phyloP scores from a whole-genome alignment of 2,888 invertebrate species.

The Phasia obesa region DNA sequence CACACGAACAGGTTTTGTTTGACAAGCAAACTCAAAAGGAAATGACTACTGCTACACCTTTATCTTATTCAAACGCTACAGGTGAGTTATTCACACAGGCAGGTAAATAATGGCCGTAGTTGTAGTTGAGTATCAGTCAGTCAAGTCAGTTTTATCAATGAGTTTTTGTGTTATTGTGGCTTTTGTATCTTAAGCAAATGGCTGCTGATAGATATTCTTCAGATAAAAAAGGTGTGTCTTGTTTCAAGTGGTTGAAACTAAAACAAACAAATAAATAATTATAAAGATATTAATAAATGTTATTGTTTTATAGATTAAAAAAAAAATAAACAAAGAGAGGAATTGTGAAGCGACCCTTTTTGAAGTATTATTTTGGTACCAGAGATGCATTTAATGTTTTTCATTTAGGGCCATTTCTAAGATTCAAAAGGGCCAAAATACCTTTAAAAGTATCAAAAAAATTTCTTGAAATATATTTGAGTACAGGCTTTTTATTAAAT shows the following conservation, averaged over 20 bases:
- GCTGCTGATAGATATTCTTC: slow-evolving; percentile 44
- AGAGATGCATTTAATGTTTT: too few species aligned
- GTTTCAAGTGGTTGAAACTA: slow-evolving; percentile 2
- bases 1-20: slow-evolving; percentile 74
- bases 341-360: too few species aligned
- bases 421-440: too few species aligned
- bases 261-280: neutral
- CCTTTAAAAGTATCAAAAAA: too few species aligned
- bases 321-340: too few species aligned
- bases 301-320: too few species aligned
- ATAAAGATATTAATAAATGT: neutral
- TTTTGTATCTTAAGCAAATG: slow-evolving; percentile 45
- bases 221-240: slow-evolving; percentile 58
- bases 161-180: neutral
- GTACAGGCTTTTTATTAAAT: too few species aligned
- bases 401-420: too few species aligned
- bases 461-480: too few species aligned
- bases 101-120: slow-evolving; percentile 9
- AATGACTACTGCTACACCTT: slow-evolving; percentile 58
- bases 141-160: slow-evolving; percentile 31
- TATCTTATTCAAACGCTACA: slow-evolving; percentile 49
- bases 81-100: slow-evolving; percentile 42
- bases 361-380: too few species aligned
- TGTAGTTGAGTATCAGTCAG: slow-evolving; percentile 11
- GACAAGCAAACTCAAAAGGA: slow-evolving; percentile 7